A percentile compares a stretch with the other conserved stretches of the same genome.
Conservation (phyloP, 2,797 vertebrate species). For the Onychomys leucogaster region DNA sequence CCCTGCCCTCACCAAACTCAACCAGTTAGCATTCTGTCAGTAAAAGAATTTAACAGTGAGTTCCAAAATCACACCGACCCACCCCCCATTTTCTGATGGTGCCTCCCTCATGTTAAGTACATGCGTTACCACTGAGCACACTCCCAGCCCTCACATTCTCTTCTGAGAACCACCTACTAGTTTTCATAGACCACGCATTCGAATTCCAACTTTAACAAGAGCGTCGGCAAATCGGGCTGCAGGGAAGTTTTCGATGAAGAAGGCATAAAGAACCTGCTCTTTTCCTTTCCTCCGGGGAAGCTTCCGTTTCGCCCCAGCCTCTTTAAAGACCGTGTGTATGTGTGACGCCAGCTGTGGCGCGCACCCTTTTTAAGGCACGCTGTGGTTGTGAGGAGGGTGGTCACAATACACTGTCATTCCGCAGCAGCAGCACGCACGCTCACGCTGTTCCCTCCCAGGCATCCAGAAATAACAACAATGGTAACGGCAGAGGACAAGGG, state of each 20-base stretch:
- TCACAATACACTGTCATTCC: background rate
- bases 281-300: background rate
- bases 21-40: background rate
- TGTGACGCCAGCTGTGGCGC: background rate
- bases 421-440: conserved; percentile 48
- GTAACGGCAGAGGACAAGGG: conserved; percentile 16
- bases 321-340: background rate
- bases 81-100: too few relatives aligned
- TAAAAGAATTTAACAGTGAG: background rate
- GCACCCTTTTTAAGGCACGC: background rate
- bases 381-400: conserved; percentile 53
- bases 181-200: background rate
- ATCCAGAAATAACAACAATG: conserved; percentile 81
- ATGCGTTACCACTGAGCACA: background rate
- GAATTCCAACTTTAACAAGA: background rate
- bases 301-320: background rate
- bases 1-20: background rate
- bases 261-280: background rate
- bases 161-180: background rate
- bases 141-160: background rate
- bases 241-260: conserved; percentile 5
- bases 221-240: background rate
- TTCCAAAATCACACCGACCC: background rate
- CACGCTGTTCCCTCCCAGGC: conserved; percentile 66
- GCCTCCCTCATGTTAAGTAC: background rate